Conservation (phyloP, 2,113 vertebrate species). For the Ramphastos sulfuratus region DNA sequence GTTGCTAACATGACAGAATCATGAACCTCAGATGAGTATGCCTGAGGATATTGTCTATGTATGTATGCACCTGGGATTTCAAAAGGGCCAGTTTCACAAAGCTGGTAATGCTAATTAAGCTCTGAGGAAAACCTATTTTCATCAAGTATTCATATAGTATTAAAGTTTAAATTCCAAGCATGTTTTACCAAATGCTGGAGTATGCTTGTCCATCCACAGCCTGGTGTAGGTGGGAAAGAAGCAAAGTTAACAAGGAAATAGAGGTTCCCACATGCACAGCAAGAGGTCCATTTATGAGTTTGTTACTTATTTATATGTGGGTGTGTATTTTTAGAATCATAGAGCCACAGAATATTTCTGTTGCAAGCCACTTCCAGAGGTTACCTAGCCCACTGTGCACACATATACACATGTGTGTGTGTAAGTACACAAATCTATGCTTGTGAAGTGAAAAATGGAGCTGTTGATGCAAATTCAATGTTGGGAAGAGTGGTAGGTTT, state of each 20-base stretch:
- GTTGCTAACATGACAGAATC: accelerated
- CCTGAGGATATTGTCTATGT: not conserved
- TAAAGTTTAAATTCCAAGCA: not conserved
- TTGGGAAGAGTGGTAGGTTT: not conserved
- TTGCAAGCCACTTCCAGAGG: not conserved
- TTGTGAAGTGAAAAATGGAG: not conserved
- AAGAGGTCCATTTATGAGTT: not conserved
- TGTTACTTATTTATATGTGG: not conserved
- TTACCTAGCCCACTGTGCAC: not conserved
- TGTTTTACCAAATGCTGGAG: not conserved
- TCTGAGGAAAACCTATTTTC: not conserved
- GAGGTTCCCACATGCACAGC: not conserved
- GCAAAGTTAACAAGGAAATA: not conserved
- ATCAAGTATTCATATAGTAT: not conserved
- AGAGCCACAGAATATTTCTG: not conserved
- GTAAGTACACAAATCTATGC: not conserved
- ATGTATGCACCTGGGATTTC: not conserved
- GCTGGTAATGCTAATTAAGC: not conserved
- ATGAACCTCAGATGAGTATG: not conserved
- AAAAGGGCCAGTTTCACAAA: not conserved
- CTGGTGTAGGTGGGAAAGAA: not conserved
- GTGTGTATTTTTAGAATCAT: not conserved
- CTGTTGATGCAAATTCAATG: not conserved
- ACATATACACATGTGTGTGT: accelerated
- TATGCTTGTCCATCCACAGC: not conserved